A percentile compares a stretch with the other conserved stretches of the same genome.
Conservation (phyloP, 2,113 vertebrate genomes). For the Nothocercus julius region DNA sequence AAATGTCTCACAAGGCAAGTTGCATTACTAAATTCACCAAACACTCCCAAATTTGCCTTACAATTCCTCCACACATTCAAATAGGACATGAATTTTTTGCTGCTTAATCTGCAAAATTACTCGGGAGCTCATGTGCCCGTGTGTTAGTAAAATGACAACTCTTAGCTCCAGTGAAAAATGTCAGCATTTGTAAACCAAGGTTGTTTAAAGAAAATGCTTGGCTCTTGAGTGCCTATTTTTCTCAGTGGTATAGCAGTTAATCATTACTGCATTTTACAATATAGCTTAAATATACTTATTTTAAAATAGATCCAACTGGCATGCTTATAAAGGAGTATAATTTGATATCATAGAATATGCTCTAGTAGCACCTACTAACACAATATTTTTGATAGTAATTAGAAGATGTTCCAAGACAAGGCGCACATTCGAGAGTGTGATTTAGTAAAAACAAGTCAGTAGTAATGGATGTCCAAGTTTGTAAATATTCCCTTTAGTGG, state of each 20-base stretch:
- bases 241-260: neutral
- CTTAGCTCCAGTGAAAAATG: neutral
- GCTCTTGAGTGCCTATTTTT: neutral
- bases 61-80: neutral
- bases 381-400: neutral
- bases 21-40: neutral
- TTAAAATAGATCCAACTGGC: neutral
- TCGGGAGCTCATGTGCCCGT: neutral
- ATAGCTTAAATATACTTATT: neutral
- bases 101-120: conserved; percentile 8
- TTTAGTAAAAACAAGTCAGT: neutral
- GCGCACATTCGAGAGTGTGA: accelerated
- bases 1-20: neutral
- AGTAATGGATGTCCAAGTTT: neutral
- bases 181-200: neutral
- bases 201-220: neutral
- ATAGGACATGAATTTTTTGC: neutral
- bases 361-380: neutral
- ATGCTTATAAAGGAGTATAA: accelerated
- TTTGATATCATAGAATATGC: neutral
- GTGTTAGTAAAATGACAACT: conserved; percentile 7
- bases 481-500: neutral
- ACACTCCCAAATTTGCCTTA: neutral
- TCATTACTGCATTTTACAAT: neutral
- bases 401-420: neutral